Percentiles rank a stretch among this genome's conserved stretches.
Conservation (phyloP, 2,797 vertebrate genomes). For the Halcyon leucocephala region DNA sequence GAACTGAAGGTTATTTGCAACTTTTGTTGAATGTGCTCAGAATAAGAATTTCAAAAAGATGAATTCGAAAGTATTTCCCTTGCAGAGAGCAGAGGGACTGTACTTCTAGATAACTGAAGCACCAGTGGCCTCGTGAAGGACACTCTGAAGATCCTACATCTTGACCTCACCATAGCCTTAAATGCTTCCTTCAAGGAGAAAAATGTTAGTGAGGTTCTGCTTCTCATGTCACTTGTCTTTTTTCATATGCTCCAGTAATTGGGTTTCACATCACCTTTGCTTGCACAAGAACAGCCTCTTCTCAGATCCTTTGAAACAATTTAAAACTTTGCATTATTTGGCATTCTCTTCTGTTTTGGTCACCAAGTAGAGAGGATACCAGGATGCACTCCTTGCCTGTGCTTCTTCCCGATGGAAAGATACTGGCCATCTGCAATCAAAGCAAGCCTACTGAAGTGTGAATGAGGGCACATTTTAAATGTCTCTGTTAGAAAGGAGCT, state of each 20-base stretch:
- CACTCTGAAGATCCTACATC: background rate
- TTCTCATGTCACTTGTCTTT: background rate
- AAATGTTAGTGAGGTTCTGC: background rate
- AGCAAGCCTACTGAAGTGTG: background rate
- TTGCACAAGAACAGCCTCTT: background rate
- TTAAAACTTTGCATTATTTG: background rate
- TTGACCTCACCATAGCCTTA: background rate
- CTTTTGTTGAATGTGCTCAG: background rate
- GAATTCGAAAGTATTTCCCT: background rate
- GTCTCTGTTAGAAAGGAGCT: background rate
- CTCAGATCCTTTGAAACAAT: background rate
- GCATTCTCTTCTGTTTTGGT: background rate
- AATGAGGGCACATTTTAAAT: background rate
- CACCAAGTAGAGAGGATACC: background rate
- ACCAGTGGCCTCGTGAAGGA: background rate
- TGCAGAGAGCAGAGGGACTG: background rate
- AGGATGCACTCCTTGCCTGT: background rate
- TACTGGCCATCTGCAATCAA: background rate
- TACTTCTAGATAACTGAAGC: background rate
- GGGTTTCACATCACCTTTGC: background rate
- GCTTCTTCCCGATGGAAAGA: background rate
- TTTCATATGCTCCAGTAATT: background rate
- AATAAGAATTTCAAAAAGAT: background rate
- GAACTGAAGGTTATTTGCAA: background rate
- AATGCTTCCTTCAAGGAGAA: background rate